Evolutionary conservation across 2,797 vertebrate species (phyloP).

Genomic region (Sebastes diploproa): DNA sequence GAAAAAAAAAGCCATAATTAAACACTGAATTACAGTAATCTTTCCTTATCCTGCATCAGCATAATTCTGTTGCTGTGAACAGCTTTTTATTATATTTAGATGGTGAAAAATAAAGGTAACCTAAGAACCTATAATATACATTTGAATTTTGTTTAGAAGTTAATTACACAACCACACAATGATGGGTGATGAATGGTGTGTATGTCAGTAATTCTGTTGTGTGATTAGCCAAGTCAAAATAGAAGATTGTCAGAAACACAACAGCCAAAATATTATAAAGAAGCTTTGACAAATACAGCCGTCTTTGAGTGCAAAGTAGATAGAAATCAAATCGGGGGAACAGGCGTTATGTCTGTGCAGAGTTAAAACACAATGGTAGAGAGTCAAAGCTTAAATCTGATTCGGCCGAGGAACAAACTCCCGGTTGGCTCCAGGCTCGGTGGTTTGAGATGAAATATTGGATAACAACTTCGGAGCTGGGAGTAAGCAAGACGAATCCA

Average conservation of each 20-base stretch:
- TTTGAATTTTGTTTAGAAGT: background rate
- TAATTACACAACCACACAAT: background rate
- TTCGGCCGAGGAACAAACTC: conserved; percentile 1
- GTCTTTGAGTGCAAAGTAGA: background rate
- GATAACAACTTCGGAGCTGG: conserved; percentile 11
- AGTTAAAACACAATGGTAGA: background rate
- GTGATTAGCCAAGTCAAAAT: background rate
- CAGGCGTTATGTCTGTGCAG: background rate
- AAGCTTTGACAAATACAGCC: background rate
- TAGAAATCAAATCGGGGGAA: background rate
- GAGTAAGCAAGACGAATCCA: conserved; percentile 36
- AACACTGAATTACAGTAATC: background rate
- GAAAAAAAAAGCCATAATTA: background rate
- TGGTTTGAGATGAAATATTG: conserved; percentile 29
- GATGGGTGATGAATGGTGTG: background rate
- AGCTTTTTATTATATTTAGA: background rate
- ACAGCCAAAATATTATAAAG: background rate
- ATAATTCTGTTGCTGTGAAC: background rate
- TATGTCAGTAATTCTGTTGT: background rate
- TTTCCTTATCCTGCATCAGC: background rate
- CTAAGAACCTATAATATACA: background rate
- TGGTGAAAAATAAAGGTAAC: background rate
- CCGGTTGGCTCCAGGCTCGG: background rate
- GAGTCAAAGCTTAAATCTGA: conserved; percentile 34
- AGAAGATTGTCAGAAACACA: background rate